A percentile compares a stretch with the other conserved stretches of the same genome.
phyloP scores from a whole-genome alignment of 2,888 invertebrate genomes.

The Pediacus dermestoides region DNA sequence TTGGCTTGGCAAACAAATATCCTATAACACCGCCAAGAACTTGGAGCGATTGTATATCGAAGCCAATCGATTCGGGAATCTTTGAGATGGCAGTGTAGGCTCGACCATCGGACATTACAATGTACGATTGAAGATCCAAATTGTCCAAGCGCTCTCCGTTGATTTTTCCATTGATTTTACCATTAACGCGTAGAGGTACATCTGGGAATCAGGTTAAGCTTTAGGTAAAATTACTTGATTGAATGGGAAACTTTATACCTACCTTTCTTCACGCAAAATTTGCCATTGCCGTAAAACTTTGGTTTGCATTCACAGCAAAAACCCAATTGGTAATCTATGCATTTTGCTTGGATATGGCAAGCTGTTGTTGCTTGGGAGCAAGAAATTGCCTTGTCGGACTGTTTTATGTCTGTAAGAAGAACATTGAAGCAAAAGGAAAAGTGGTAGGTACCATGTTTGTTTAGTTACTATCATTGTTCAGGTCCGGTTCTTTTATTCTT shows the following conservation, averaged over 20 bases:
- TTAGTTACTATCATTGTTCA: constrained; percentile 47
- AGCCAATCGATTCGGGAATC: constrained; percentile 70
- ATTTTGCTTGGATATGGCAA: constrained; percentile 79
- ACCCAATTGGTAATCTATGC: constrained; percentile 77
- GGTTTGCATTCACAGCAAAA: constrained; percentile 85
- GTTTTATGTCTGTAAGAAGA: background rate
- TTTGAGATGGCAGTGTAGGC: constrained; percentile 88
- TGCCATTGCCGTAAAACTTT: constrained; percentile 92
- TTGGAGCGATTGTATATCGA: constrained; percentile 77
- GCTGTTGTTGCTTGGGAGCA: constrained; percentile 62
- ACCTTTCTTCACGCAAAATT: constrained; percentile 79
- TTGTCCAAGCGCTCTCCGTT: constrained; percentile 72
- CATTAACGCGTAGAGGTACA: constrained; percentile 81
- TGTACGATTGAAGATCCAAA: constrained; percentile 86
- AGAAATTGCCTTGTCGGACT: constrained; percentile 17
- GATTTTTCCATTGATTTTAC: constrained; percentile 79
- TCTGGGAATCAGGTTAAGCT: constrained; percentile 52
- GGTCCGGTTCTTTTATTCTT: constrained; percentile 68
- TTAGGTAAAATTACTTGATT: background rate
- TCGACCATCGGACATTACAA: constrained; percentile 81
- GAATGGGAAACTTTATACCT: constrained; percentile 17
- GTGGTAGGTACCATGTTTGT: constrained; percentile 22
- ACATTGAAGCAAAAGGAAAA: constrained; percentile 13
- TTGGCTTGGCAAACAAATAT: constrained; percentile 88
- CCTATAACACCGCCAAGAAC: constrained; percentile 82